Evolutionary conservation across 2,888 invertebrate species (phyloP), one percentile per base, ranked within the genome.

Genomic region (Thymelicus sylvestris): DNA sequence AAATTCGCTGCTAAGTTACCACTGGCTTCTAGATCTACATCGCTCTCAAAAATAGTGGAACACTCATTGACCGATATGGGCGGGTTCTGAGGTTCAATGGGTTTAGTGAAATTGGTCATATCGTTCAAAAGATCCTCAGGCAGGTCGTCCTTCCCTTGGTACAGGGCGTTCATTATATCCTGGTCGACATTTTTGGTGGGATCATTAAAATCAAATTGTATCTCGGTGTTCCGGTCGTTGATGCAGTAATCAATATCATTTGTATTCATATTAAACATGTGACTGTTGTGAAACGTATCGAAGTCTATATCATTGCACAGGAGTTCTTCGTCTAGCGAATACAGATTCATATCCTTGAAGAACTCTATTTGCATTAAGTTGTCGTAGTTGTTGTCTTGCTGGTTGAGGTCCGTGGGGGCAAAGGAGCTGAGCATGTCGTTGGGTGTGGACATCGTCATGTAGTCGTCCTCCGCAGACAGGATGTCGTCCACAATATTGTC

Each of bases 401-500:
- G 83, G 8, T 74, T 77, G 31, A 75, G 77, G 31, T 77, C 78
- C 10, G 63, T 64, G 12, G 31, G 47, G 67, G 82, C 86, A 69
- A 86, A 86, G 0, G 79, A 79, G 66, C 86, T 86, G 1, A 88
- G 76, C 31, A 88, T 80, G 63, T 87, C 86, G 71, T 86, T 88
- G 55, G 85, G 87, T 2, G 83, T 80, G 0, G 89, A 79, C 83
- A 91, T 86, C 0, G 86, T 89, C 79, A 92, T 81, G 74, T 92
- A 93, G 62, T 93, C 93, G 61, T 92, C 92, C 77, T 93, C 92
- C 0, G 89, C 93, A 2, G 92, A 90, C 0, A 93, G 80, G 41
- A 93, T 92, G 41, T 92, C 92, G 72, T 93, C 92, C 0, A 93
- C 92, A 38, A 93, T 92, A 44, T 89, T 92, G 64, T 93, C 92